Base-by-base conservation (phyloP, 2,888 invertebrate species). In the Brassicogethes aeneus region DNA sequence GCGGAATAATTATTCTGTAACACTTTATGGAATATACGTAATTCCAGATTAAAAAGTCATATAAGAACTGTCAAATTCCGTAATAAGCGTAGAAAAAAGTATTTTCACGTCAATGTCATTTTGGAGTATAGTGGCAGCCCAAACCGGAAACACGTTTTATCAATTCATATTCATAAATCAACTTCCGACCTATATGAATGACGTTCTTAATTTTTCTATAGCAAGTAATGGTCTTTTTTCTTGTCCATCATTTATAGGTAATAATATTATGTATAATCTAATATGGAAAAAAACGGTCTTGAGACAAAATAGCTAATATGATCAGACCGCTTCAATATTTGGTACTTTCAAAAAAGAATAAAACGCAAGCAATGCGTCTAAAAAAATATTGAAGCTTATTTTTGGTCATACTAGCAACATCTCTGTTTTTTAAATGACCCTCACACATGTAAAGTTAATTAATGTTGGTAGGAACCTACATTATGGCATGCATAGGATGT, bases 81-180 rank as follows among this genome's bases (percentile, higher is more conserved):
- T 43, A 41, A 15, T 55, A 56, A 84, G 86, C 0, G 88, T 88
- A 0, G 87, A 87, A 86, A 68, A 64, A 36, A 63, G 71, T 12
- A 69, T 89, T 52, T 61, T 87, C 32, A 70, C 74, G 1, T 85
- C 86, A 0, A 59, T 73, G 0, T 82, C 85, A 0, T 87, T 88
- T 3, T 88, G 86, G 85, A 85, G 86, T 14, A 85, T 88, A 60
- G 76, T 87, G 49, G 65, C 87, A 45, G 83, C 85, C 0, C 87
- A 88, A 59, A 82, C 78, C 31, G 5, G 5, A 5, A 33, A 8
- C 3, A n/a, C 12, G 3, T 33, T 5, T 10, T 23, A 10, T 10
- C 23, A 23, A 10, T 23, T 23, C 23, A 23, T 23, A 10, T 7
- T 7, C 23, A 23, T 23, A 23, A 23, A 5, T 10, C 23, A 23